These are phyloP conservation scores for Crocidura indochinensis DNA, from an alignment of 2,797 vertebrate species.

Conservation along the genomic window DNA sequence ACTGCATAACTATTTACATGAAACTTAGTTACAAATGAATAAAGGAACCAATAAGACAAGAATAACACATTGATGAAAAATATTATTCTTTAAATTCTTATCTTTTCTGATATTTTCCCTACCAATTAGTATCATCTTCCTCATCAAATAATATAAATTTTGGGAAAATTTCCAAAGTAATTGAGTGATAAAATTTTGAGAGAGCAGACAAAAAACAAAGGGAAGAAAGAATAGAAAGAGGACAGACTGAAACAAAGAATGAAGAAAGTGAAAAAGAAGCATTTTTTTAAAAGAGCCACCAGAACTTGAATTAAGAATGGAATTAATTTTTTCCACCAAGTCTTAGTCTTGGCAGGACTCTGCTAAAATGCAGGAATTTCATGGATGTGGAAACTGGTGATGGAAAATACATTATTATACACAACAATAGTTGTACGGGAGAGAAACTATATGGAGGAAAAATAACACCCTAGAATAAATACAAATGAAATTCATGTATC, in stretches of 20 bases:
- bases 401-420: slow-evolving; percentile 85
- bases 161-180: slow-evolving; percentile 65
- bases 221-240: not conserved
- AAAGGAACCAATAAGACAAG: slow-evolving; percentile 61
- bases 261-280: not conserved
- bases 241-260: slow-evolving; percentile 1
- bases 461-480: slow-evolving; percentile 87
- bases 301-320: slow-evolving; percentile 65
- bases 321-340: slow-evolving; percentile 72
- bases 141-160: slow-evolving; percentile 42
- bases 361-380: slow-evolving; percentile 82
- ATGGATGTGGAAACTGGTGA: slow-evolving; percentile 78
- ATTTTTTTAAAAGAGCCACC: slow-evolving; percentile 67
- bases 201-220: not conserved
- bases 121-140: slow-evolving; percentile 46
- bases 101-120: slow-evolving; percentile 20
- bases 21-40: slow-evolving; percentile 65
- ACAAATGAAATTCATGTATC: slow-evolving; percentile 88
- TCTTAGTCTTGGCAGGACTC: slow-evolving; percentile 77
- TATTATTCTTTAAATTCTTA: slow-evolving; percentile 41
- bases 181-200: slow-evolving; percentile 62
- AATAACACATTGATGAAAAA: slow-evolving; percentile 51
- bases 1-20: slow-evolving; percentile 33
- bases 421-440: slow-evolving; percentile 85
- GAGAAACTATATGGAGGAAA: slow-evolving; percentile 82